Percentiles rank a stretch among this genome's conserved stretches.
These are phyloP conservation scores for Alethe castanea DNA, from an alignment of 2,113 vertebrate genomes.

Conservation along the genomic window DNA sequence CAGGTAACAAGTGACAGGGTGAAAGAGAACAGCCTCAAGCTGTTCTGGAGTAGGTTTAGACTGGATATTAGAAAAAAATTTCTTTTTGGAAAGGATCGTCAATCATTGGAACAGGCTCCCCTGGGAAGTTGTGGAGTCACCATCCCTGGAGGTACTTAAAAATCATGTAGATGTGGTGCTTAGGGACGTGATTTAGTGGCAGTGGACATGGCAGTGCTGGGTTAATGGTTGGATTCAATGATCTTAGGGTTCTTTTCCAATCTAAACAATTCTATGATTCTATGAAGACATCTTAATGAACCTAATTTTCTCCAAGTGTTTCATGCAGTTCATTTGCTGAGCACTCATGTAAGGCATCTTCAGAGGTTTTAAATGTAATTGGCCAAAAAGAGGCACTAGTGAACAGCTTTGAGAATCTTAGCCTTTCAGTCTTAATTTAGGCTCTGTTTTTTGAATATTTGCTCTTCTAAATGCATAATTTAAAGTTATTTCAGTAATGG, in stretches of 20 bases:
- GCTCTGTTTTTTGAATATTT: background rate
- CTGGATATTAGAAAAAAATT: background rate
- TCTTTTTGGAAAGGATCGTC: background rate
- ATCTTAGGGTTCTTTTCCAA: background rate
- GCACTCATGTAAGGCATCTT: background rate
- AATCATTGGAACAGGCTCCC: background rate
- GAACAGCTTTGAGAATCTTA: background rate
- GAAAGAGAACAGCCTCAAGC: background rate
- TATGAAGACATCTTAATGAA: background rate
- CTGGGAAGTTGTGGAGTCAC: background rate
- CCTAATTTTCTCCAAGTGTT: background rate
- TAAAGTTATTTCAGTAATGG: background rate
- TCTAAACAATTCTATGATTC: background rate
- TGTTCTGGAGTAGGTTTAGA: background rate
- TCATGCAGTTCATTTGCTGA: background rate
- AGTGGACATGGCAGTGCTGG: background rate
- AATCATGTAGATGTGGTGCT: fast-evolving
- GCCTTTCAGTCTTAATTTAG: background rate
- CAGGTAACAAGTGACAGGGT: background rate
- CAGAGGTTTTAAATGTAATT: background rate
- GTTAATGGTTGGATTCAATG: background rate
- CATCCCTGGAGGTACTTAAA: background rate
- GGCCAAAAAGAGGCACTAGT: background rate
- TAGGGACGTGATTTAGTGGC: background rate
- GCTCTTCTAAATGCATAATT: background rate